phyloP scores from a whole-genome alignment of 2,113 vertebrate species.

The Solenodon paradoxus region DNA sequence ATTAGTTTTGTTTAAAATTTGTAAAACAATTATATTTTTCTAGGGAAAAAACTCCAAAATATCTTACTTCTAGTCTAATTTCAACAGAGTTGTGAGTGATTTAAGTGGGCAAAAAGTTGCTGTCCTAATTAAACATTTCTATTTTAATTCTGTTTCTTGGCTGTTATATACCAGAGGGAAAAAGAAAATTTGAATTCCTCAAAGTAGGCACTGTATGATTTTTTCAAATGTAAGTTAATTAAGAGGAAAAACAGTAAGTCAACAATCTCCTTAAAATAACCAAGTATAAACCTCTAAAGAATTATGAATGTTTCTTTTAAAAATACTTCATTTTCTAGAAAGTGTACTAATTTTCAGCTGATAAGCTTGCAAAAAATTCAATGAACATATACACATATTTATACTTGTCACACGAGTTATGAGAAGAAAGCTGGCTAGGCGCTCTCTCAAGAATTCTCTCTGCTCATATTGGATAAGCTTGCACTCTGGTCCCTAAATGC shows the following conservation, averaged over 20 bases:
- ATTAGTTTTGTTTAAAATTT: not conserved
- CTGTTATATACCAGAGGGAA: not conserved
- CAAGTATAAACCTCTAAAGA: slow-evolving; percentile 56
- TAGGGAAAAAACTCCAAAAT: not conserved
- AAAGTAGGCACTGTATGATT: not conserved
- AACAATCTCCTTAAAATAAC: slow-evolving; percentile 63
- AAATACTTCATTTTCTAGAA: slow-evolving; percentile 52
- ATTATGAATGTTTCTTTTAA: slow-evolving; percentile 61
- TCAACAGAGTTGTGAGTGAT: not conserved
- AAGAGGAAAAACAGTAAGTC: slow-evolving; percentile 60
- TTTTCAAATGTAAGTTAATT: slow-evolving; percentile 60
- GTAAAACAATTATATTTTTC: not conserved
- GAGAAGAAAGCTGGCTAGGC: not conserved
- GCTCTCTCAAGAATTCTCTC: not conserved
- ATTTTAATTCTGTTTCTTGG: not conserved
- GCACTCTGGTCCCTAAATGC: not conserved
- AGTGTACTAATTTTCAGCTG: slow-evolving; percentile 26
- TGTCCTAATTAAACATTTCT: slow-evolving; percentile 3
- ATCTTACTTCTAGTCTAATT: slow-evolving; percentile 6
- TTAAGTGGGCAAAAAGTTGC: not conserved
- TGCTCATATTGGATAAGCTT: not conserved
- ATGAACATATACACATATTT: not conserved
- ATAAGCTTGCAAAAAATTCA: slow-evolving; percentile 27
- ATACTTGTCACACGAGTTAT: slow-evolving; percentile 52
- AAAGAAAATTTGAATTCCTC: slow-evolving; percentile 15